Evolutionary conservation across 2,113 vertebrate species (phyloP).

Genomic region (Atrichornis clamosus): DNA sequence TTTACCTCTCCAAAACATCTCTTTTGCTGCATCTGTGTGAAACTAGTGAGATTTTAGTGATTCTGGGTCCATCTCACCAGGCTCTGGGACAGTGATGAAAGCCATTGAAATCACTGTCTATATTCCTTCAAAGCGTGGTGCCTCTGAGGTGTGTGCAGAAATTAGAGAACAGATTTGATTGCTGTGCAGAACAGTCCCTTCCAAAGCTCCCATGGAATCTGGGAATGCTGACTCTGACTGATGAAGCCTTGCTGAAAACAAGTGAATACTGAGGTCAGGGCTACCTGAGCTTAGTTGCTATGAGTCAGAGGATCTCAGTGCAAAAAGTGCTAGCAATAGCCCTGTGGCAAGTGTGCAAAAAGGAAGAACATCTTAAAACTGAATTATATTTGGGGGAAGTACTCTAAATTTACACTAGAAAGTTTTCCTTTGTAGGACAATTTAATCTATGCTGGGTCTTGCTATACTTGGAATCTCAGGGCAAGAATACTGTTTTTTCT

Average conservation of each 20-base stretch:
- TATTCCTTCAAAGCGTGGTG: not conserved
- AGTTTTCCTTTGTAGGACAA: not conserved
- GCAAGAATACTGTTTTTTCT: not conserved
- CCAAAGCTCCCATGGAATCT: not conserved
- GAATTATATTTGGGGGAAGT: not conserved
- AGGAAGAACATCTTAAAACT: not conserved
- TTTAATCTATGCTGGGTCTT: not conserved
- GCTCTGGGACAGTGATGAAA: not conserved
- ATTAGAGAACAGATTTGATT: not conserved
- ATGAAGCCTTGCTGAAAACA: not conserved
- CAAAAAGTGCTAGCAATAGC: not conserved
- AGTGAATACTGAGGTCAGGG: not conserved
- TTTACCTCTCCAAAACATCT: not conserved
- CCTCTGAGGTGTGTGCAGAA: not conserved
- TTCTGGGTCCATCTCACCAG: not conserved
- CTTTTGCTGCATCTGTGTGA: not conserved
- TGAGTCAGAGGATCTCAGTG: not conserved
- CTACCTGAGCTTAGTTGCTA: not conserved
- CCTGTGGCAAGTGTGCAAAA: not conserved
- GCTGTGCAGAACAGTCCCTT: not conserved
- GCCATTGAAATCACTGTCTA: not conserved
- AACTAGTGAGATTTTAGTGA: not conserved
- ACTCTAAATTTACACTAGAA: not conserved
- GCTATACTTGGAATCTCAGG: not conserved
- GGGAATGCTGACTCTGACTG: not conserved